phyloP scores from a whole-genome alignment of 2,797 vertebrate genomes.

The Helarctos malayanus region DNA sequence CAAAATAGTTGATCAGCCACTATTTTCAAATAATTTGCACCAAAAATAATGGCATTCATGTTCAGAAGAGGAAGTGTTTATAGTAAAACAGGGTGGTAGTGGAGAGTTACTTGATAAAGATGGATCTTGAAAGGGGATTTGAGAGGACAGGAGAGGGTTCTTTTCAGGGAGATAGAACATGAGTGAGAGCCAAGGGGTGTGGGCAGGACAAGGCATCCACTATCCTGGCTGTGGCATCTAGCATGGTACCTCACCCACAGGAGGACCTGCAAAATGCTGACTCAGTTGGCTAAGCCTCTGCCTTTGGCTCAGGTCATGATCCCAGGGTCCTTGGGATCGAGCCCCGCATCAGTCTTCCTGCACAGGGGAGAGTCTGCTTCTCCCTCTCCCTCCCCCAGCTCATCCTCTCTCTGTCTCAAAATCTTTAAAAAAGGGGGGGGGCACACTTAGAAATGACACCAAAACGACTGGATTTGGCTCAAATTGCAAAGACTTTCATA shows the following conservation, averaged over 20 bases:
- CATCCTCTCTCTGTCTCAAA: neutral
- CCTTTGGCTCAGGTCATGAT: neutral
- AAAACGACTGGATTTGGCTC: neutral
- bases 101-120: neutral
- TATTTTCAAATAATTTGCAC: conserved; percentile 34
- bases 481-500: neutral
- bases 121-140: neutral
- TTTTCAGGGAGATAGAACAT: neutral
- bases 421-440: neutral
- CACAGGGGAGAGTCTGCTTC: neutral
- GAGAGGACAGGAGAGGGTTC: neutral
- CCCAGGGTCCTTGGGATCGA: neutral
- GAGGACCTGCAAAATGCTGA: neutral
- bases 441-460: neutral
- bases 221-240: neutral
- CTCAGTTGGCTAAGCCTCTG: neutral
- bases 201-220: neutral
- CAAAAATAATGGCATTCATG: neutral
- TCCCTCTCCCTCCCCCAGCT: neutral
- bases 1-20: conserved; percentile 1
- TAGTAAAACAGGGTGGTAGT: neutral
- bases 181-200: neutral
- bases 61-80: neutral
- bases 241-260: fast-evolving
- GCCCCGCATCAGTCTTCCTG: neutral